These are phyloP conservation scores for Caenorhabditis briggsae DNA, from an alignment of 1,140 invertebrate species.

Conservation along the genomic window DNA sequence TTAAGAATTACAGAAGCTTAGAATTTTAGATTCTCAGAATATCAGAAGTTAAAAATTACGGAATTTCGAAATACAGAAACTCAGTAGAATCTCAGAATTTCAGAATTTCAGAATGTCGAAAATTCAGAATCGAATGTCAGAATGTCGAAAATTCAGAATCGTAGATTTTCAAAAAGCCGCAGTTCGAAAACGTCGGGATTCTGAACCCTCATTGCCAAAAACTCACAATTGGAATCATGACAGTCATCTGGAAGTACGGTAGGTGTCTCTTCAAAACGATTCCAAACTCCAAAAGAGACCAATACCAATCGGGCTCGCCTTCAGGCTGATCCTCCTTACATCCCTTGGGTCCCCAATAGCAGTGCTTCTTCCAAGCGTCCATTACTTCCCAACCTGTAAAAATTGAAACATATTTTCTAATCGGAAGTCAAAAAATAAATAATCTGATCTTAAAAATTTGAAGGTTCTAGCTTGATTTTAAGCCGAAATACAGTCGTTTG, in stretches of 20 bases:
- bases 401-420: no score
- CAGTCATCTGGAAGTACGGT: conserved; percentile 71
- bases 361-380: conserved; percentile 73
- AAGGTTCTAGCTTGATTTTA: no score
- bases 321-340: conserved; percentile 64
- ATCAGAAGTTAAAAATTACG: no score
- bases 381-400: conserved; percentile 70
- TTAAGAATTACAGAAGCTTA: no score
- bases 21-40: no score
- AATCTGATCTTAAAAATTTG: no score
- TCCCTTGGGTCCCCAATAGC: conserved; percentile 73
- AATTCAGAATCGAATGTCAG: no score
- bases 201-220: background rate
- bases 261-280: conserved; percentile 71
- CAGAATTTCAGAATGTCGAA: no score
- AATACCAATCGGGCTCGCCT: conserved; percentile 73
- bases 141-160: background rate
- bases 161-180: no score
- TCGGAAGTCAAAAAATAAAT: no score
- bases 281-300: conserved; percentile 75
- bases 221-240: conserved; percentile 72
- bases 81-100: background rate
- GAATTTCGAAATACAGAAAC: no score
- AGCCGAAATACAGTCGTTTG: no score
- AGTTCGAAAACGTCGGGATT: background rate